phyloP scores from a whole-genome alignment of 2,113 vertebrate species.

The Corythoichthys intestinalis region DNA sequence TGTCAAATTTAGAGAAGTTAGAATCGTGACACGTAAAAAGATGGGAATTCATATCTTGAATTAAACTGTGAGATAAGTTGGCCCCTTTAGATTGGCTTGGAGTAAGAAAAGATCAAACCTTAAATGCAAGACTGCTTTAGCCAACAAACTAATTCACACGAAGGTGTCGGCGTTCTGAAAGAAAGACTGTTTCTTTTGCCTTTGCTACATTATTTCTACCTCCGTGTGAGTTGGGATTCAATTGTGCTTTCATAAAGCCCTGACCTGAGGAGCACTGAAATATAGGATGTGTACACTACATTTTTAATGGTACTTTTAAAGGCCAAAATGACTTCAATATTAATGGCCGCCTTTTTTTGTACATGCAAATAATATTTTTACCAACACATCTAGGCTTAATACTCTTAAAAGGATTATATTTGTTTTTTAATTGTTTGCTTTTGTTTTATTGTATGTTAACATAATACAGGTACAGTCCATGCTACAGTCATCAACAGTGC shows the following conservation, averaged over 20 bases:
- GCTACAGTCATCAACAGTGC: slow-evolving; percentile 36
- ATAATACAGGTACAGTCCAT: slow-evolving; percentile 46
- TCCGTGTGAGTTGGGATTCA: slow-evolving; percentile 62
- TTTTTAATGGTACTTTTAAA: slow-evolving; percentile 65
- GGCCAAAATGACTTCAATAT: slow-evolving; percentile 53
- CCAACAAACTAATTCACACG: slow-evolving; percentile 12
- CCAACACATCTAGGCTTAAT: slow-evolving; percentile 41
- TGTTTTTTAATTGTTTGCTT: slow-evolving; percentile 14
- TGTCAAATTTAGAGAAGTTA: slow-evolving; percentile 28
- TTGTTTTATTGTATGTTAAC: slow-evolving; percentile 20
- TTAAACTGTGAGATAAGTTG: slow-evolving; percentile 11
- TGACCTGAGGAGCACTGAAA: slow-evolving; percentile 63
- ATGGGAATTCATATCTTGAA: slow-evolving; percentile 46
- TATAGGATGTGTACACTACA: slow-evolving; percentile 61
- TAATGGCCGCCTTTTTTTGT: slow-evolving; percentile 38
- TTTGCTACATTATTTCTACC: slow-evolving; percentile 70
- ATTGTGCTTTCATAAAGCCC: slow-evolving; percentile 59
- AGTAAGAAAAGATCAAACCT: slow-evolving; percentile 18
- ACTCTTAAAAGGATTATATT: slow-evolving; percentile 25
- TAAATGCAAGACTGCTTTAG: slow-evolving; percentile 14
- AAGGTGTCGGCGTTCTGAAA: slow-evolving; percentile 24
- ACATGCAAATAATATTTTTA: slow-evolving; percentile 39
- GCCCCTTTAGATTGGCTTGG: slow-evolving; percentile 14
- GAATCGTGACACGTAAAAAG: slow-evolving; percentile 30
- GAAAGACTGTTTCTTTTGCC: slow-evolving; percentile 39